Evolutionary conservation across 2,113 vertebrate species (phyloP), one percentile per base, ranked within the genome.

Genomic region (Dasyurus viverrinus): DNA sequence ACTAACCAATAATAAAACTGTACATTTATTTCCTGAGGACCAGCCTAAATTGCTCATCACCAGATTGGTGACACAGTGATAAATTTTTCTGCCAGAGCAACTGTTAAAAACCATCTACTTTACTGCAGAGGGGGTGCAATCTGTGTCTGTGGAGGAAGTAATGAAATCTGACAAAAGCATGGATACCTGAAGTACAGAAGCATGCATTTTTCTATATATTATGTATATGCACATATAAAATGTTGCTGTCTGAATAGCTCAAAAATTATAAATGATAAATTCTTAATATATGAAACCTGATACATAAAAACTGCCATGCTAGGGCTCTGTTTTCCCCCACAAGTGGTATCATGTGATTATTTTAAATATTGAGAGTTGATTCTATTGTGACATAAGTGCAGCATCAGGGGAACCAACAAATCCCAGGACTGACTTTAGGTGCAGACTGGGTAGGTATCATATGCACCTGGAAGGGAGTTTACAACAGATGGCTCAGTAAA

Each of bases 401-500:
- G n/a, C 68, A 84, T 84, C 68, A 84, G n/a, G n/a, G 68, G 68
- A 84, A 84, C 7, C n/a, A 42, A 42, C n/a, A 84, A 84, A 84
- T 84, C 68, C n/a, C 68, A 84, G n/a, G 68, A 42, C 68, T 84
- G 19, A 42, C 68, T 84, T 76, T 84, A 84, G 68, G 68, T 8
- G n/a, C 6, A 84, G 68, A 84, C 30, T 84, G n/a, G 68, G 16
- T 42, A 19, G n/a, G n/a, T 42, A 84, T 84, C n/a, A 84, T 42
- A 23, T 84, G 68, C n/a, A 84, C 36, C 68, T 84, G 68, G n/a
- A 84, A 84, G 6, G 68, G n/a, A 84, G 16, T 42, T 22, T 22
- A 84, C 68, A 84, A 84, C 68, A 84, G 68, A 84, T 84, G 68
- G n/a, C 68, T 84, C 68, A 42, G 68, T 84, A 84, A 84, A 84